Conservation (phyloP, 2,113 vertebrate genomes). For the Eulemur rufifrons region DNA sequence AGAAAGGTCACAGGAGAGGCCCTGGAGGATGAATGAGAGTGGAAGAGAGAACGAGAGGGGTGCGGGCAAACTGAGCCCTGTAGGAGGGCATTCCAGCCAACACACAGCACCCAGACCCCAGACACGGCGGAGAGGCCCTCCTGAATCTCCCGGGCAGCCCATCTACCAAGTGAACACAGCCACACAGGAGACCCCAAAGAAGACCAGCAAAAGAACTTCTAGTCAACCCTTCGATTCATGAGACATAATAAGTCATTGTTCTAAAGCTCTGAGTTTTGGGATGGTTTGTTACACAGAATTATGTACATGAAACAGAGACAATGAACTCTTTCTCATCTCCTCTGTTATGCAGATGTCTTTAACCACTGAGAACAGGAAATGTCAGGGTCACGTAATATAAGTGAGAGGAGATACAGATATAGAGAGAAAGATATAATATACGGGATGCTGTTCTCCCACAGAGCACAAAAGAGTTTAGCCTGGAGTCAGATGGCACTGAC, state of each 20-base stretch:
- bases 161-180: not conserved
- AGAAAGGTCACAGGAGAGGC: not conserved
- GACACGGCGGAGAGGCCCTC: not conserved
- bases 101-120: not conserved
- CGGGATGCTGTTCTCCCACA: not conserved
- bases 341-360: not conserved
- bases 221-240: not conserved
- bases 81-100: not conserved
- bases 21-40: not conserved
- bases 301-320: not conserved
- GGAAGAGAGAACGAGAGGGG: fast-evolving
- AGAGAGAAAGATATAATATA: not conserved
- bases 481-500: not conserved
- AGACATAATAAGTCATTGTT: not conserved
- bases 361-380: not conserved
- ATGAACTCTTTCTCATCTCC: not conserved
- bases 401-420: not conserved
- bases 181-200: not conserved
- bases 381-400: not conserved
- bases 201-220: not conserved
- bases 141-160: not conserved
- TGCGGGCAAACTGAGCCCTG: not conserved
- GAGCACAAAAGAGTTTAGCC: not conserved
- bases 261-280: not conserved
- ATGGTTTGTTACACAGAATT: not conserved